A percentile compares a stretch with the other conserved stretches of the same genome.
These are phyloP conservation scores for Harmothoe impar DNA, from an alignment of 2,888 invertebrate species.

Conservation along the genomic window DNA sequence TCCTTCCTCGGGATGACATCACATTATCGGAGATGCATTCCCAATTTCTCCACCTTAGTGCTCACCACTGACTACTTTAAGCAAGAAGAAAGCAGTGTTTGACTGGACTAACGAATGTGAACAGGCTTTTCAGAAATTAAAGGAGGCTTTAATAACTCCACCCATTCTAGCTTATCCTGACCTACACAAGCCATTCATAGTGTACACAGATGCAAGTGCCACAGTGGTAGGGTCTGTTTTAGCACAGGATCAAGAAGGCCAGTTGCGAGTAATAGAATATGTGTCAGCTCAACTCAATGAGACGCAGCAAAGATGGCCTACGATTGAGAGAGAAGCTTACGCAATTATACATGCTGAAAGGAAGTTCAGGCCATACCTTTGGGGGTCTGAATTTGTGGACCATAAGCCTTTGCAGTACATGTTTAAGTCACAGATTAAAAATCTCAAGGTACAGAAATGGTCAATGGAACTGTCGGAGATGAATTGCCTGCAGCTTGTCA, in stretches of 20 bases:
- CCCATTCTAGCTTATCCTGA: conserved; percentile 20
- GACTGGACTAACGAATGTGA: neutral
- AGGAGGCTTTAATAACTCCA: neutral
- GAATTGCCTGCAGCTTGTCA: neutral
- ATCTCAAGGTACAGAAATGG: neutral
- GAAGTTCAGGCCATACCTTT: neutral
- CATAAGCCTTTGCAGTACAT: neutral
- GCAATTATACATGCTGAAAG: neutral
- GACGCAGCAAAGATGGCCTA: neutral
- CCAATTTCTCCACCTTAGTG: neutral
- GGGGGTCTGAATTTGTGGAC: neutral
- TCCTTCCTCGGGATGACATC: neutral
- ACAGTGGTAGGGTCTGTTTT: neutral
- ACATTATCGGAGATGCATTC: neutral
- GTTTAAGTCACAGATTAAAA: neutral
- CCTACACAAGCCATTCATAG: neutral
- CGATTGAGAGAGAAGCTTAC: neutral
- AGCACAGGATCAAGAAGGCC: neutral
- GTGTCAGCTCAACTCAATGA: neutral
- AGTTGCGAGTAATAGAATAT: neutral
- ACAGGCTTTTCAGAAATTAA: neutral
- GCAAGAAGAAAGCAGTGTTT: neutral
- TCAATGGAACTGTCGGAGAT: neutral
- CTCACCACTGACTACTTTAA: neutral
- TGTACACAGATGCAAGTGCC: neutral